Evolutionary conservation across 2,113 vertebrate genomes (phyloP), one percentile per base, ranked within the genome.

Genomic region (Tachysurus vachellii): DNA sequence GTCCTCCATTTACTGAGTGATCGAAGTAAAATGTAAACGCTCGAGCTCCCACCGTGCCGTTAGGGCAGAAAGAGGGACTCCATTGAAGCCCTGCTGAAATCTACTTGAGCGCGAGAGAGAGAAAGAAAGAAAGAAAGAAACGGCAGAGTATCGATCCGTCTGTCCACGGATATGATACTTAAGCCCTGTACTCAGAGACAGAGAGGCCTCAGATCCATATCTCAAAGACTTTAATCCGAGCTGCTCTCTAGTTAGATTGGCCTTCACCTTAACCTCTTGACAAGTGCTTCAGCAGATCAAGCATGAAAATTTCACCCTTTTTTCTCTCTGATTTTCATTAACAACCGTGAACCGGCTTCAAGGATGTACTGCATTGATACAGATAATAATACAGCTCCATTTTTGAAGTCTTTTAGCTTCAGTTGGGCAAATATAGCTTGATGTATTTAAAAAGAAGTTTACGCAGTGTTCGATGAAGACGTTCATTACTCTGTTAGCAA

Each of bases 101-200:
- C 96, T 96, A 96, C 97, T 97, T 97, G 96, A 98, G 31, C 44
- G 42, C 36, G 36, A 96, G 96, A 96, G 95, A 94, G 95, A 93
- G 93, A 88, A 91, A 61, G 95, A 96, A 96, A 96, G 96, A 97
- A 97, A 97, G 95, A 95, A 95, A 96, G 94, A 94, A 28, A 26
- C 26, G 47, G 47, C 44, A 61, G 95, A 94, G 92, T 98, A 98
- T 99, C 95, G 98, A 99, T 98, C 97, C 94, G 96, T 97, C 97
- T 99, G 97, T 97, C 97, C 97, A 96, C 93, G 96, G 95, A 97
- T 97, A 95, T 96, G 97, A 97, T 97, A 96, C 96, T 97, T 96
- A 97, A 98, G 96, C 96, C 94, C 93, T 94, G 94, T 96, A 95
- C 95, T 96, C 94, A 97, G 96, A 96, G 96, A 94, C 93, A 92